phyloP scores from a whole-genome alignment of 2,797 vertebrate genomes.

The Staurois parvus region DNA sequence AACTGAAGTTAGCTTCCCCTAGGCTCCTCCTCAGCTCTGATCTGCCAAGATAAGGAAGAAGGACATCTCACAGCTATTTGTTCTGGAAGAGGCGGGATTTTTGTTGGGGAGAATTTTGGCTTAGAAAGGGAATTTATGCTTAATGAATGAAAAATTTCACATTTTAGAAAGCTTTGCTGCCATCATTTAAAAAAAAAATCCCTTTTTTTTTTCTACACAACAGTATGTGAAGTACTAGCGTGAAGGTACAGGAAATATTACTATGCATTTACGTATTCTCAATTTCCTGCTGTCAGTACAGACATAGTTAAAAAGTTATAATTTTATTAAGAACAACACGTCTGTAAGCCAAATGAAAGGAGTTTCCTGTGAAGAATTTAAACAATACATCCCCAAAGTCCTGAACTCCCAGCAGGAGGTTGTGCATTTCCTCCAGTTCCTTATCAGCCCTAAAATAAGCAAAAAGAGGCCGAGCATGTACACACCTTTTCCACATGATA shows the following conservation, averaged over 20 bases:
- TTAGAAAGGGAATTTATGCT: too few species aligned
- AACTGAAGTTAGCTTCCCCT: too few species aligned
- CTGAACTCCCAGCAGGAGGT: conserved; percentile 86
- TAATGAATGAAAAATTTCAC: too few species aligned
- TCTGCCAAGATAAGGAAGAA: too few species aligned
- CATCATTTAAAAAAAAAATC: not conserved
- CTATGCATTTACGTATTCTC: not conserved
- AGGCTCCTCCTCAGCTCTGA: too few species aligned
- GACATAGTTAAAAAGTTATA: conserved; percentile 44
- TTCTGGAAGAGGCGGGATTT: too few species aligned
- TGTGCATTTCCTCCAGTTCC: conserved; percentile 86
- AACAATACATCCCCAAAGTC: conserved; percentile 81
- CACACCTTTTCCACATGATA: conserved; percentile 81
- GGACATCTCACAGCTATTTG: too few species aligned
- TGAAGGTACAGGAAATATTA: not conserved
- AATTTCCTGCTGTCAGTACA: conserved; percentile 2
- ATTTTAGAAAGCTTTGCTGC: too few species aligned
- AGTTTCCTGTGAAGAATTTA: conserved; percentile 82
- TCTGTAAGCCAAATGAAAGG: conserved; percentile 78
- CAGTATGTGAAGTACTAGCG: not conserved
- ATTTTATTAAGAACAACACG: conserved; percentile 77
- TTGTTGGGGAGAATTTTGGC: too few species aligned
- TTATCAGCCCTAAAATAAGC: conserved; percentile 89
- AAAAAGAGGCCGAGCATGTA: conserved; percentile 73
- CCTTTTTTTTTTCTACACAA: not conserved